A percentile compares a stretch with the other conserved stretches of the same genome.
Conservation (phyloP, 2,113 vertebrate genomes). For the Syngnathus floridae region DNA sequence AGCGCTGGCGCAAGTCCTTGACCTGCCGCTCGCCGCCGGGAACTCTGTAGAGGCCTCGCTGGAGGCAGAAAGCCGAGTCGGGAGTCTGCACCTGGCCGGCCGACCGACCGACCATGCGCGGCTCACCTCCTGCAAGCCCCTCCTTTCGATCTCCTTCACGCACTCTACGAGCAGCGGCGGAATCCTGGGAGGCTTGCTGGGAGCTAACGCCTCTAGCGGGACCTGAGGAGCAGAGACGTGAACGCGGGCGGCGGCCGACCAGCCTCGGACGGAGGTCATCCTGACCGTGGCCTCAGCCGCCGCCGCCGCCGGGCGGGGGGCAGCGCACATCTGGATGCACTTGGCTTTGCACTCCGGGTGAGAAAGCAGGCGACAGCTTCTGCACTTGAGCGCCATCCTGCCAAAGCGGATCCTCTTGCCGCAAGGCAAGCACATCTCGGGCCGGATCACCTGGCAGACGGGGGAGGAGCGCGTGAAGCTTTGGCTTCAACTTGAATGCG, state of each 20-base stretch:
- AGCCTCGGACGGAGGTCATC: too few species aligned
- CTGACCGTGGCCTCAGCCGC: too few species aligned
- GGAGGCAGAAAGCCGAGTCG: neutral
- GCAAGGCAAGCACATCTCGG: slow-evolving; percentile 69
- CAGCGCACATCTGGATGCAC: slow-evolving; percentile 54
- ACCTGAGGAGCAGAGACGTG: slow-evolving; percentile 45
- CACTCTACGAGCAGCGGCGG: slow-evolving; percentile 73
- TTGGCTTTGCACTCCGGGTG: slow-evolving; percentile 73
- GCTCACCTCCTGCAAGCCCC: slow-evolving; percentile 77
- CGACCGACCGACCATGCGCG: too few species aligned
- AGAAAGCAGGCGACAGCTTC: slow-evolving; percentile 68
- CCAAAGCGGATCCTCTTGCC: slow-evolving; percentile 79
- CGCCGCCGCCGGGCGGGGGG: slow-evolving; percentile 14
- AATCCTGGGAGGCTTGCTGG: slow-evolving; percentile 56
- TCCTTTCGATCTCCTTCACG: slow-evolving; percentile 77
- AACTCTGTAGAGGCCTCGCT: slow-evolving; percentile 80
- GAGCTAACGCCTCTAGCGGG: slow-evolving; percentile 71
- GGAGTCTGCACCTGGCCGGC: neutral
- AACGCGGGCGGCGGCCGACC: neutral
- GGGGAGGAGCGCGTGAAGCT: neutral
- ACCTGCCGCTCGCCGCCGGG: slow-evolving; percentile 72
- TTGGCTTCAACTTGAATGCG: too few species aligned
- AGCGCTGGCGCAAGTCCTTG: slow-evolving; percentile 71
- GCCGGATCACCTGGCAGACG: slow-evolving; percentile 70
- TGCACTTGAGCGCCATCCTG: slow-evolving; percentile 75